Base-by-base conservation (phyloP, 2,888 invertebrate species). In the Tricholauxania praeusta region DNA sequence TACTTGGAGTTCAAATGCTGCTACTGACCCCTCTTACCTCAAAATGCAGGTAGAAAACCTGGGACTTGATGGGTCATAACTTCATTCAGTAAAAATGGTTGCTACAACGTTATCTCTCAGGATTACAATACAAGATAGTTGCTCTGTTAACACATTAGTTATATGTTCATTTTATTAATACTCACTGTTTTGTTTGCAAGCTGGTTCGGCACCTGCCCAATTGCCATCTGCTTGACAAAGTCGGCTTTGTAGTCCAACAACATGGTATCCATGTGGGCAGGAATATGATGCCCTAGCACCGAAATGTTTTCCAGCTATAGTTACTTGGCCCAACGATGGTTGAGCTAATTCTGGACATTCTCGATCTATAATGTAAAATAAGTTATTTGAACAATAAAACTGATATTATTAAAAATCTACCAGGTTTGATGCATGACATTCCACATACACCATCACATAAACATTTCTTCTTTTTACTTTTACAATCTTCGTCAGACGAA, bases 371-470 rank as follows among this genome's bases (percentile, higher is more conserved):
- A 89, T 72, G 47, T 15, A 22, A 12, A 64, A 28, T 22, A 28
- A 12, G 7, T 22, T 15, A 22, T 19, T 15, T 22, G 15, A 22
- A 51, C 5, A 15, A 28, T 49, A 51, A n/a, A 3, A 65, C 2
- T 15, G 10, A 2, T n/a, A 1, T 8, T 52, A 65, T 12, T 2
- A 10, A 12, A n/a, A 60, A 15, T 4, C 17, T 81, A 96, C 97
- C 96, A 86, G 97, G 97, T 87, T 98, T 98, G 80, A 99, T 97
- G 88, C 99, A 99, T 70, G 97, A 97, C 92, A 96, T 94, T 72
- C 99, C 99, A 84, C 99, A 99, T 2, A 93, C 92, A 64, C 98
- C 98, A 85, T 99, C 99, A 86, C 99, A 99, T 76, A 97, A 90
- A 85, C 99, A 99, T 85, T 96, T 94, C 89, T 98, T 97, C 89